A percentile compares a stretch with the other conserved stretches of the same genome.
Conservation (phyloP, 2,113 vertebrate species). For the Acinonyx jubatus region DNA sequence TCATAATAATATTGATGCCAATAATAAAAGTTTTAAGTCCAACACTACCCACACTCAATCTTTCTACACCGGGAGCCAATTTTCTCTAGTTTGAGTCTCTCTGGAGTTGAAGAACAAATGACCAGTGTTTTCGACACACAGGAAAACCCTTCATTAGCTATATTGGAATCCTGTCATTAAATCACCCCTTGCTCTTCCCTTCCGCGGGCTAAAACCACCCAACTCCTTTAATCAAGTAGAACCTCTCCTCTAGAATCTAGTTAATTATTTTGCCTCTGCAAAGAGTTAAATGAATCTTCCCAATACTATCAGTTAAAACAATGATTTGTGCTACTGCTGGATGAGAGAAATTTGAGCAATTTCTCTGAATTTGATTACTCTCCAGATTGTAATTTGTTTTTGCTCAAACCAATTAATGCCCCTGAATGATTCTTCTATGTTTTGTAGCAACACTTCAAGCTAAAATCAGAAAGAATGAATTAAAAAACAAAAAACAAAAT, state of each 20-base stretch:
- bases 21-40: slow-evolving; percentile 67
- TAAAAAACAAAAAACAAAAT: slow-evolving; percentile 13
- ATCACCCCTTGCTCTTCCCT: slow-evolving; percentile 31
- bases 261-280: slow-evolving; percentile 56
- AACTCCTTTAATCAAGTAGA: slow-evolving; percentile 62
- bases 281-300: slow-evolving; percentile 51
- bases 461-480: slow-evolving; percentile 55
- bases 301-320: neutral
- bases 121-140: slow-evolving; percentile 56
- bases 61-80: slow-evolving; percentile 41
- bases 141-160: slow-evolving; percentile 61
- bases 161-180: slow-evolving; percentile 58
- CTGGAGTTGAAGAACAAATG: slow-evolving; percentile 63
- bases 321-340: neutral
- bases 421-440: slow-evolving; percentile 31
- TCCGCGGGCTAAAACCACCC: slow-evolving; percentile 3
- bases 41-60: slow-evolving; percentile 44
- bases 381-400: slow-evolving; percentile 40
- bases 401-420: slow-evolving; percentile 59
- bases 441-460: slow-evolving; percentile 53
- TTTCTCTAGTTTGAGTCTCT: slow-evolving; percentile 37
- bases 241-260: slow-evolving; percentile 44
- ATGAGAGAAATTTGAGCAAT: slow-evolving; percentile 38
- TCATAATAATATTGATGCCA: slow-evolving; percentile 49
- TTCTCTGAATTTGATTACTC: slow-evolving; percentile 59